Percentiles rank a stretch among this genome's conserved stretches.
Conservation (phyloP, 2,888 invertebrate species). For the Galerucella nymphaeae region DNA sequence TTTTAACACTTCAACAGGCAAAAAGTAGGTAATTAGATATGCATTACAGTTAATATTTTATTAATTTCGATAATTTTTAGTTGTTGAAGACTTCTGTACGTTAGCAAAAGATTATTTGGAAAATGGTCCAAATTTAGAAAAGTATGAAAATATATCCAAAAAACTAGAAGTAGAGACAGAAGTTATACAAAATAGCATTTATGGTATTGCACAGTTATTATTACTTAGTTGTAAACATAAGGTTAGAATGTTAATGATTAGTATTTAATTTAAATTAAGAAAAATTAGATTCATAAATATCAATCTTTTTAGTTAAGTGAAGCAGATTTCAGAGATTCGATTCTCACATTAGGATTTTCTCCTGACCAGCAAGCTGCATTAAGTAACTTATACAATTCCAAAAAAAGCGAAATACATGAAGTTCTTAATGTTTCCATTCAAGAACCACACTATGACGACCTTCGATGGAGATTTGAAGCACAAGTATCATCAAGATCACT, state of each 20-base stretch:
- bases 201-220: slow-evolving; percentile 79
- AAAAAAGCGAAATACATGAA: slow-evolving; percentile 68
- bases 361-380: slow-evolving; percentile 71
- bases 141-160: slow-evolving; percentile 73
- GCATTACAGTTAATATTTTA: slow-evolving; percentile 23
- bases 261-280: not conserved
- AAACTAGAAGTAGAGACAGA: slow-evolving; percentile 70
- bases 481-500: slow-evolving; percentile 72
- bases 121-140: slow-evolving; percentile 74
- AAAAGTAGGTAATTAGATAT: slow-evolving; percentile 62
- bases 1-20: slow-evolving; percentile 67
- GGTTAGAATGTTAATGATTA: slow-evolving; percentile 64
- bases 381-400: slow-evolving; percentile 70
- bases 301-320: slow-evolving; percentile 63
- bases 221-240: slow-evolving; percentile 78
- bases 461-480: slow-evolving; percentile 77
- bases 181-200: slow-evolving; percentile 73
- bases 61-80: slow-evolving; percentile 59
- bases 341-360: slow-evolving; percentile 69
- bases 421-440: slow-evolving; percentile 62
- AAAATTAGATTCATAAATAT: not conserved
- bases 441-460: slow-evolving; percentile 68
- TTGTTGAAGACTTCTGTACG: slow-evolving; percentile 78
- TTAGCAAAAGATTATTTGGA: slow-evolving; percentile 74
- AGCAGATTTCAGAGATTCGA: slow-evolving; percentile 66